phyloP scores from a whole-genome alignment of 2,888 invertebrate genomes.

The Orthonevra nobilis region DNA sequence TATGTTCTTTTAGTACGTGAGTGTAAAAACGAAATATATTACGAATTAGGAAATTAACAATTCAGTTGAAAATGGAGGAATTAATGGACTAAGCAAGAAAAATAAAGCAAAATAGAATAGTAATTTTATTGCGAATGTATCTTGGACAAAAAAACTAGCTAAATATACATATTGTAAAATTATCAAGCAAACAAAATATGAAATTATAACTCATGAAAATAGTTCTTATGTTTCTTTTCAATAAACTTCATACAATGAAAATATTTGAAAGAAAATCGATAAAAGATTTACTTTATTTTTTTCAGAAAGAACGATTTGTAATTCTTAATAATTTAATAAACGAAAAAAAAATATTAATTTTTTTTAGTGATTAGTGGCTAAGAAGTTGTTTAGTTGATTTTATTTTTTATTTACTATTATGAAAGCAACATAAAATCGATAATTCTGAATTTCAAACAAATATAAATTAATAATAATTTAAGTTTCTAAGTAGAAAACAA shows the following conservation, averaged over 20 bases:
- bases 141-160: slow-evolving; percentile 51
- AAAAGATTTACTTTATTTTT: slow-evolving; percentile 52
- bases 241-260: slow-evolving; percentile 50
- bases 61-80: slow-evolving; percentile 46
- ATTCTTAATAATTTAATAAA: slow-evolving; percentile 37
- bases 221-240: slow-evolving; percentile 25
- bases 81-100: slow-evolving; percentile 23
- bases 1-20: slow-evolving; percentile 10
- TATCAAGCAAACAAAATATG: slow-evolving; percentile 29
- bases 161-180: slow-evolving; percentile 61
- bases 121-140: slow-evolving; percentile 53
- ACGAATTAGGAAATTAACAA: slow-evolving; percentile 59
- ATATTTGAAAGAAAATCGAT: slow-evolving; percentile 21
- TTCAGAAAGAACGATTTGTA: slow-evolving; percentile 47
- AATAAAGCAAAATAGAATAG: slow-evolving; percentile 12
- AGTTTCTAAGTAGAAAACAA: slow-evolving; percentile 68
- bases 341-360: slow-evolving; percentile 7
- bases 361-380: slow-evolving; percentile 70
- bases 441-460: slow-evolving; percentile 36
- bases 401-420: slow-evolving; percentile 50
- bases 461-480: slow-evolving; percentile 43
- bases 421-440: slow-evolving; percentile 6
- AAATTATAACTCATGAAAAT: too few species aligned
- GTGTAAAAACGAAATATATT: too few species aligned
- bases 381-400: slow-evolving; percentile 66